A percentile compares a stretch with the other conserved stretches of the same genome.
These are phyloP conservation scores for Protonemura montana DNA, from an alignment of 2,888 invertebrate genomes.

Conservation along the genomic window DNA sequence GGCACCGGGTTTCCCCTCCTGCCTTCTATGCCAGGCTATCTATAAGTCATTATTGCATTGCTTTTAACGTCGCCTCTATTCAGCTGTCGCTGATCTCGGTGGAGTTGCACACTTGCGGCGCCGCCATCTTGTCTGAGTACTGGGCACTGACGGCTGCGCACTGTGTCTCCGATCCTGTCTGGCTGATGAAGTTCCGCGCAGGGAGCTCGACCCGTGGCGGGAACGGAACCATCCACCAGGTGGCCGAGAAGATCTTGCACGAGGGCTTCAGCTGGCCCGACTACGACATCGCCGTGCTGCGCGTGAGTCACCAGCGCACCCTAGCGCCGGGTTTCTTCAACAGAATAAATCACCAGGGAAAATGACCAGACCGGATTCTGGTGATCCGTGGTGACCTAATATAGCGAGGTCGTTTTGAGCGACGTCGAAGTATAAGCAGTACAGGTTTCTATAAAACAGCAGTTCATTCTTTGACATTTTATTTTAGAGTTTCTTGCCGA, in stretches of 20 bases:
- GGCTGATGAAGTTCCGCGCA: neutral
- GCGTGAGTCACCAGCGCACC: neutral
- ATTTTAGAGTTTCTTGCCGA: too few relatives aligned
- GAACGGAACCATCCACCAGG: conserved; percentile 25
- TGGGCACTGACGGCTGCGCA: conserved; percentile 37
- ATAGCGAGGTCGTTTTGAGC: too few relatives aligned
- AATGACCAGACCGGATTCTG: too few relatives aligned
- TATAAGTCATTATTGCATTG: neutral
- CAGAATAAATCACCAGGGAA: too few relatives aligned
- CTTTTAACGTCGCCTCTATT: too few relatives aligned
- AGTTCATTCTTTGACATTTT: too few relatives aligned
- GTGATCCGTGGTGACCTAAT: too few relatives aligned
- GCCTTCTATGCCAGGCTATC: neutral
- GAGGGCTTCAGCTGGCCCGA: conserved; percentile 23
- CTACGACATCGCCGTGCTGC: conserved; percentile 36
- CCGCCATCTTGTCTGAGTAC: neutral
- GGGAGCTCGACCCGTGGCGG: conserved; percentile 7
- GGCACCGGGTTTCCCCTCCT: too few relatives aligned
- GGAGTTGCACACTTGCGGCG: conserved; percentile 33
- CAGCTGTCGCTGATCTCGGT: conserved; percentile 24
- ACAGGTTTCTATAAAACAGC: too few relatives aligned
- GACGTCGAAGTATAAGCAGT: too few relatives aligned
- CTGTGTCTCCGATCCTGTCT: conserved; percentile 16
- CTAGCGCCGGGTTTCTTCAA: too few relatives aligned
- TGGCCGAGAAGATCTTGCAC: conserved; percentile 26